A percentile compares a stretch with the other conserved stretches of the same genome.
Conservation (phyloP, 2,113 vertebrate species). For the Platysternon megacephalum region DNA sequence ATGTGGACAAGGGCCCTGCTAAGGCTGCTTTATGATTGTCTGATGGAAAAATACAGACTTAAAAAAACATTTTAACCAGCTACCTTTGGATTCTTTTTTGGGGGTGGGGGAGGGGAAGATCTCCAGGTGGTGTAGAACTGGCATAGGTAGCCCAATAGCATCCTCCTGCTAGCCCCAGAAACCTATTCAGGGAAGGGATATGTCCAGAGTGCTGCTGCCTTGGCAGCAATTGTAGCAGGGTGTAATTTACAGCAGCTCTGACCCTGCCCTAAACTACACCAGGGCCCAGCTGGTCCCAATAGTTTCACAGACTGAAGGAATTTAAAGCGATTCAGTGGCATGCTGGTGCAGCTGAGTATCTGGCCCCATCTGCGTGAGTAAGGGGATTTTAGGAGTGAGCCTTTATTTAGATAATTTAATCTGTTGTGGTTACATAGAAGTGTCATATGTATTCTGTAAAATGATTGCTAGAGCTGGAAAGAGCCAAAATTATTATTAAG, state of each 20-base stretch:
- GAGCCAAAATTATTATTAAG: background rate
- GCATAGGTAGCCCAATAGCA: background rate
- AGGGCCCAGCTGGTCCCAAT: background rate
- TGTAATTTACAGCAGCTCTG: background rate
- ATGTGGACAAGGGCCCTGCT: background rate
- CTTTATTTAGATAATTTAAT: background rate
- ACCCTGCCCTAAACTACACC: background rate
- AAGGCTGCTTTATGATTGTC: background rate
- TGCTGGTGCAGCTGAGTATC: background rate
- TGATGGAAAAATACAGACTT: background rate
- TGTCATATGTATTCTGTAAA: background rate
- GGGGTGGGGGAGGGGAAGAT: background rate
- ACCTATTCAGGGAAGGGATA: background rate
- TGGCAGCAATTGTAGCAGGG: background rate
- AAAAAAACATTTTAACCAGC: background rate
- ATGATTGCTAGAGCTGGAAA: background rate
- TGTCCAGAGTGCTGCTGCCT: background rate
- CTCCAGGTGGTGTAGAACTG: background rate
- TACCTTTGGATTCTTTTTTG: conserved; percentile 21
- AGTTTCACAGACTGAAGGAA: background rate
- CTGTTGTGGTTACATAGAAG: background rate
- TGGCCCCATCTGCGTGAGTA: background rate
- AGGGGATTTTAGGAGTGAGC: rapidly evolving
- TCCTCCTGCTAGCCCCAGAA: background rate
- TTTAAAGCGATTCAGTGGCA: background rate